These are phyloP conservation scores for Steinernema khuongi DNA, from an alignment of 1,140 invertebrate genomes.

Conservation along the genomic window DNA sequence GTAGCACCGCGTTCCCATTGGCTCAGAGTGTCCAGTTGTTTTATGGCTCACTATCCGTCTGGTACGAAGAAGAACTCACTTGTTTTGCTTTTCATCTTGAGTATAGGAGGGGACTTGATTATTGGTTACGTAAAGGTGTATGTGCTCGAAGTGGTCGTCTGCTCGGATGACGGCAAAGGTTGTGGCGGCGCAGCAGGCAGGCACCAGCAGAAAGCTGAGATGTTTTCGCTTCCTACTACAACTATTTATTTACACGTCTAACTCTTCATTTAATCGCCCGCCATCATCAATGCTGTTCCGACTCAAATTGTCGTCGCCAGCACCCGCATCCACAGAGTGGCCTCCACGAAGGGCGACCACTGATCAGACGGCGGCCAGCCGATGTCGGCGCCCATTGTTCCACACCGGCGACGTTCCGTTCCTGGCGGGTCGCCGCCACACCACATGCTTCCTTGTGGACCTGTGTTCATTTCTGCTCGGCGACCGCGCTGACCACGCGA, in stretches of 20 bases:
- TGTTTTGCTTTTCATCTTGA: no score
- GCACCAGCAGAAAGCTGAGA: not conserved
- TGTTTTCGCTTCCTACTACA: slow-evolving; percentile 11
- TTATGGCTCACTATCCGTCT: no score
- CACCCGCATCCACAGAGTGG: no score
- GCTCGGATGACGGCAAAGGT: not conserved
- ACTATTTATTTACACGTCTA: not conserved
- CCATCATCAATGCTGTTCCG: not conserved
- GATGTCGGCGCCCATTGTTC: not conserved
- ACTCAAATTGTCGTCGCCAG: not conserved
- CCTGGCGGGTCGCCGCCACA: not conserved
- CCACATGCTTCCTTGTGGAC: not conserved
- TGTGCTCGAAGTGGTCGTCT: slow-evolving; percentile 2
- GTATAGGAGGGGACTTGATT: no score
- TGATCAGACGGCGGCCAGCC: not conserved
- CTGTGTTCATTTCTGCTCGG: not conserved
- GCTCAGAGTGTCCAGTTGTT: no score
- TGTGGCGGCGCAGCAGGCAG: not conserved
- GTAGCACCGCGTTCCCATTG: no score
- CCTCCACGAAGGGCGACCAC: not conserved
- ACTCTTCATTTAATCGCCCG: not conserved
- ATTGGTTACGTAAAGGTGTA: no score
- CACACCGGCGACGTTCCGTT: not conserved
- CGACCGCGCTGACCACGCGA: not conserved
- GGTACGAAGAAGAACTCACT: no score